A percentile compares a stretch with the other conserved stretches of the same genome.
These are phyloP conservation scores for Andrena praecox DNA, from an alignment of 2,888 invertebrate genomes.

Conservation along the genomic window DNA sequence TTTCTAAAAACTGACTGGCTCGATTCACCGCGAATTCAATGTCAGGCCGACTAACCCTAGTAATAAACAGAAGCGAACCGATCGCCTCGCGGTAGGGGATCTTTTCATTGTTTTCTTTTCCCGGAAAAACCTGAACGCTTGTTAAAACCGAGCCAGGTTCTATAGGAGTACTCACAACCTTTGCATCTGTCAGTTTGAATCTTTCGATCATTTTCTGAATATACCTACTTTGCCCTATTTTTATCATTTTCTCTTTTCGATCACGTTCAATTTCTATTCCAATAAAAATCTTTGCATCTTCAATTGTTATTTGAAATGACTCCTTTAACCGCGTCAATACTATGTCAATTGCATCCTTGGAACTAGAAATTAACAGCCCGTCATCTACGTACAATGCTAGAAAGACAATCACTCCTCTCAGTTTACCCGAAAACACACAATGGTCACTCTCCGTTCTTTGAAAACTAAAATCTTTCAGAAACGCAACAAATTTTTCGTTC, in stretches of 20 bases:
- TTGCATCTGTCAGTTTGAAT: conserved; percentile 17
- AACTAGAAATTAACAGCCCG: not conserved
- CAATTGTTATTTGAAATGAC: conserved; percentile 5
- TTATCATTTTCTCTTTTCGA: not conserved
- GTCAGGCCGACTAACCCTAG: too few species aligned
- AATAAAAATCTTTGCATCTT: not conserved
- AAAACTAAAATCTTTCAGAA: conserved; percentile 19
- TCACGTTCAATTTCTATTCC: conserved; percentile 30
- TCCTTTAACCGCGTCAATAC: not conserved
- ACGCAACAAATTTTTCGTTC: conserved; percentile 9
- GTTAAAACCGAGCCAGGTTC: too few species aligned
- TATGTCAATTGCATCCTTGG: not conserved
- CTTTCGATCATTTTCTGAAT: not conserved
- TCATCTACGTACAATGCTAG: conserved; percentile 28
- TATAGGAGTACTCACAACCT: conserved; percentile 7
- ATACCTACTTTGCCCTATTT: conserved; percentile 7
- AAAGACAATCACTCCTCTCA: not conserved
- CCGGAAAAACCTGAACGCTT: too few species aligned
- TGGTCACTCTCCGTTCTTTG: not conserved
- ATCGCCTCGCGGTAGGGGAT: too few species aligned
- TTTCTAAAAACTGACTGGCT: too few species aligned
- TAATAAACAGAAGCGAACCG: too few species aligned
- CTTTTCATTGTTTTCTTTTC: too few species aligned
- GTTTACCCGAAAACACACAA: conserved; percentile 17
- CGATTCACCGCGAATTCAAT: too few species aligned